Percentiles rank a stretch among this genome's conserved stretches.
phyloP scores from a whole-genome alignment of 2,797 vertebrate genomes.

The Austrolebias charrua region DNA sequence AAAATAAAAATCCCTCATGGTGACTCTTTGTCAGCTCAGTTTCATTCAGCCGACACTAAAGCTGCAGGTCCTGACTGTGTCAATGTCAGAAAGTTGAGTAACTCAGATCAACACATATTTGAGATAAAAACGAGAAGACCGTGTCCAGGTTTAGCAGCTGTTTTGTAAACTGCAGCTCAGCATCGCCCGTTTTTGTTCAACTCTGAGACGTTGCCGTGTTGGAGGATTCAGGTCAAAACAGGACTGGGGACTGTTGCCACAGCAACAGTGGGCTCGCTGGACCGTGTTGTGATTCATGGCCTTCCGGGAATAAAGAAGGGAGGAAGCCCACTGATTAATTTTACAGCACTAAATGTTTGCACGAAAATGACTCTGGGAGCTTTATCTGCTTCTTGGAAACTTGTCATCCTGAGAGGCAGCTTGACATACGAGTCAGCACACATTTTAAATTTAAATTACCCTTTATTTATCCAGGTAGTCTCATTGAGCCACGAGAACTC shows the following conservation, averaged over 20 bases:
- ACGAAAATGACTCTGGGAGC: not conserved
- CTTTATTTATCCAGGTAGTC: too few species aligned
- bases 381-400: not conserved
- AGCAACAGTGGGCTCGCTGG: slow-evolving; percentile 18
- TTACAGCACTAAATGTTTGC: not conserved
- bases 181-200: slow-evolving; percentile 29
- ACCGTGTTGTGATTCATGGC: not conserved
- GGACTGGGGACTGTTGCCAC: slow-evolving; percentile 17
- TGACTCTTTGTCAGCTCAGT: not conserved
- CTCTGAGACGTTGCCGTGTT: slow-evolving; percentile 20
- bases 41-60: not conserved
- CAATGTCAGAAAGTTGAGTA: not conserved
- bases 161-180: slow-evolving; percentile 19
- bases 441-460: too few species aligned
- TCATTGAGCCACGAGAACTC: too few species aligned
- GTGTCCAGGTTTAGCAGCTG: slow-evolving; percentile 10
- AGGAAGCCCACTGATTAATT: not conserved
- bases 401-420: not conserved
- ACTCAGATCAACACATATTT: slow-evolving; percentile 1
- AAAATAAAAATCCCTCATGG: too few species aligned
- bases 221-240: slow-evolving; percentile 41
- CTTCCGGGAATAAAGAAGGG: not conserved
- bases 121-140: slow-evolving; percentile 6
- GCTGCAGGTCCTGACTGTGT: not conserved
- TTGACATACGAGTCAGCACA: too few species aligned